phyloP scores from a whole-genome alignment of 2,888 invertebrate species.

The Drosophila prostipennis region DNA sequence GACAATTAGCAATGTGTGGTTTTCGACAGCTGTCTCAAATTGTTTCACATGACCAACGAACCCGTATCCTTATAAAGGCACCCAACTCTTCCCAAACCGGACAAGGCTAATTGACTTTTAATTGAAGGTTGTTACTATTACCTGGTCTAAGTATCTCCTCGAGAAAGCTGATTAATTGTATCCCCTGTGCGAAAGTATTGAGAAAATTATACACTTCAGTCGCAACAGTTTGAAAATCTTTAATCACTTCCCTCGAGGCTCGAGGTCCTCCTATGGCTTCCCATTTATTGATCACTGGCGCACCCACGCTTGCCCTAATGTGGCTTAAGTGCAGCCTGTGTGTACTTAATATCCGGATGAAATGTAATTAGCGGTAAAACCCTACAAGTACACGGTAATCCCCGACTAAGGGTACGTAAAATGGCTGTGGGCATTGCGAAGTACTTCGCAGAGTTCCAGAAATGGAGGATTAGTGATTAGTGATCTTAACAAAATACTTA shows the following conservation, averaged over 20 bases:
- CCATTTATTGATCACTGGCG: conserved; percentile 9
- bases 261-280: conserved; percentile 29
- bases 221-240: conserved; percentile 28
- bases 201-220: conserved; percentile 36
- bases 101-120: conserved; percentile 70
- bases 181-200: conserved; percentile 22
- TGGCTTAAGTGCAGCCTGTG: conserved; percentile 40
- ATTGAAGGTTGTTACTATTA: conserved; percentile 59
- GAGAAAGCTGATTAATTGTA: conserved; percentile 34
- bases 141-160: conserved; percentile 33
- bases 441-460: background rate
- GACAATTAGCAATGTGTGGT: conserved; percentile 74
- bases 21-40: conserved; percentile 63
- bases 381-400: conserved; percentile 60
- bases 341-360: conserved; percentile 70
- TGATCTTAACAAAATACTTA: background rate
- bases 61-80: conserved; percentile 53
- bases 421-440: conserved; percentile 17
- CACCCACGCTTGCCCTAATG: conserved; percentile 35
- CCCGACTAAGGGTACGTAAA: conserved; percentile 26
- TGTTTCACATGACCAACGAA: conserved; percentile 35
- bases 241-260: conserved; percentile 32
- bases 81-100: conserved; percentile 7
- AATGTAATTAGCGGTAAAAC: conserved; percentile 77
- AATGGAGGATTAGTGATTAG: background rate